Percentiles rank a stretch among this genome's conserved stretches.
These are phyloP conservation scores for Cichladusa arquata DNA, from an alignment of 2,113 vertebrate species.

Conservation along the genomic window DNA sequence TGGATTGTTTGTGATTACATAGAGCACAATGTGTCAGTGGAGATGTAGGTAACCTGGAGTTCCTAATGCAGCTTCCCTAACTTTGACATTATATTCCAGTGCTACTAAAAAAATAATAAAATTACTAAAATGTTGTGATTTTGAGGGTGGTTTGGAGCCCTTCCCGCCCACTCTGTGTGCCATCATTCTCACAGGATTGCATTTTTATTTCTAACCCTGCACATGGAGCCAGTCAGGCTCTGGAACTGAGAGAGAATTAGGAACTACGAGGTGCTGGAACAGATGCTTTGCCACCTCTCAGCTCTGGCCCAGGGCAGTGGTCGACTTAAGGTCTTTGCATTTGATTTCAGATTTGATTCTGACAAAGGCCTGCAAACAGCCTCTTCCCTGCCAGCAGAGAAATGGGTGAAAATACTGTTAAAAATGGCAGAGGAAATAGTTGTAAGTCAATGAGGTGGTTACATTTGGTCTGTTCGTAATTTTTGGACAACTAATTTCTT, in stretches of 20 bases:
- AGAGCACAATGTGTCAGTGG: background rate
- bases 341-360: background rate
- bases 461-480: background rate
- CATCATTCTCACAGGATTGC: background rate
- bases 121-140: background rate
- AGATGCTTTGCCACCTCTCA: background rate
- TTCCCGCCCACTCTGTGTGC: background rate
- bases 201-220: background rate
- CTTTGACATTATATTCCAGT: background rate
- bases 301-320: background rate
- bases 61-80: background rate
- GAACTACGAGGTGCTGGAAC: background rate
- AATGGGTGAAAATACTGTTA: background rate
- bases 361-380: background rate
- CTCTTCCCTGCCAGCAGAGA: background rate
- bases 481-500: background rate
- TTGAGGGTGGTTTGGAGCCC: background rate
- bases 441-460: background rate
- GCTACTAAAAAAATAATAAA: background rate
- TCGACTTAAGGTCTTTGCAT: background rate
- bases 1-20: constrained; percentile 44
- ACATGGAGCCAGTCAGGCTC: rapidly evolving
- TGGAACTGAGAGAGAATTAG: background rate
- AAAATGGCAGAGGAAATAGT: background rate
- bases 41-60: background rate